Conservation (phyloP, 2,888 invertebrate genomes). For the Panzeria rudis region DNA sequence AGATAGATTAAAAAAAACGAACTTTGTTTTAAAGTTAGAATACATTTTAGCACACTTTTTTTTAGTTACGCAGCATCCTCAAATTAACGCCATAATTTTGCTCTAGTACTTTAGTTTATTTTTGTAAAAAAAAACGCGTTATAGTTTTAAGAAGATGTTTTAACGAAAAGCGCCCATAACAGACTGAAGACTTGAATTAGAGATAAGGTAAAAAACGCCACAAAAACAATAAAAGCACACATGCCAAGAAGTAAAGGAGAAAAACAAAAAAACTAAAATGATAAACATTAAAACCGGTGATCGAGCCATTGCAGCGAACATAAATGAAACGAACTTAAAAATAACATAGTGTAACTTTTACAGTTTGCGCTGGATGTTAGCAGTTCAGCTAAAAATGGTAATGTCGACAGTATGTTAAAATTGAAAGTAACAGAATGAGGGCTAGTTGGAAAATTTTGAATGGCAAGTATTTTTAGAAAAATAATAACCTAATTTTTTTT, state of each 20-base stretch:
- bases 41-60: not conserved
- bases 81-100: conserved; percentile 49
- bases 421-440: not conserved
- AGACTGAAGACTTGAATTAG: conserved; percentile 68
- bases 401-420: not conserved
- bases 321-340: conserved; percentile 23
- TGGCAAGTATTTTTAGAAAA: too few relatives aligned
- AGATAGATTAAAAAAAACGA: not conserved
- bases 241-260: conserved; percentile 35
- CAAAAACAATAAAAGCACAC: conserved; percentile 54
- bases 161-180: conserved; percentile 70
- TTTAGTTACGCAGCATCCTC: not conserved
- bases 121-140: conserved; percentile 60
- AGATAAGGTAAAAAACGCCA: conserved; percentile 66
- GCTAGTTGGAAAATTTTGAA: conserved; percentile 15
- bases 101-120: conserved; percentile 13
- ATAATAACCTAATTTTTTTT: too few relatives aligned
- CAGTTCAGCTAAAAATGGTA: conserved; percentile 4
- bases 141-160: conserved; percentile 62
- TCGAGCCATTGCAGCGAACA: conserved; percentile 43
- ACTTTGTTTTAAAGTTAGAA: not conserved
- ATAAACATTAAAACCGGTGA: conserved; percentile 67
- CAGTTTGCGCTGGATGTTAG: not conserved
- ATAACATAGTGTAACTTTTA: not conserved
- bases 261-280: conserved; percentile 32